Percentiles rank a stretch among this genome's conserved stretches.
These are phyloP conservation scores for Hirtodrosophila histrioides DNA, from an alignment of 2,888 invertebrate species.

Conservation along the genomic window DNA sequence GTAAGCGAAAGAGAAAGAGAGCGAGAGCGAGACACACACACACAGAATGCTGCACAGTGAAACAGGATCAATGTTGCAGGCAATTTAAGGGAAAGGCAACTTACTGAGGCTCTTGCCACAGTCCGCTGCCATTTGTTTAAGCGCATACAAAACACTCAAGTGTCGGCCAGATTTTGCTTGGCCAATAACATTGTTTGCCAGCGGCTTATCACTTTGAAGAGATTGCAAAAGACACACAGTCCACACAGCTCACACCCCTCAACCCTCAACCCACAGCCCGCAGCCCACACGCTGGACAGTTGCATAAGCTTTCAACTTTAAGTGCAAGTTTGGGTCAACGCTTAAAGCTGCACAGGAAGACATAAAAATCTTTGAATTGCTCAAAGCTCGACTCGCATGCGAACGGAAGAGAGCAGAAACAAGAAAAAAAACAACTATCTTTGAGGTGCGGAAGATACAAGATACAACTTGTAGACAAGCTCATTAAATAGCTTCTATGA, in stretches of 20 bases:
- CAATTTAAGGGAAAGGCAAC: conserved; percentile 27
- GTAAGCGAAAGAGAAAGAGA: too few species aligned
- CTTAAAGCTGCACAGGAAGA: conserved; percentile 43
- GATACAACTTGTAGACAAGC: too few species aligned
- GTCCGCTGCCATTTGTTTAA: conserved; percentile 11
- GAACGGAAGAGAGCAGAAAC: conserved; percentile 46
- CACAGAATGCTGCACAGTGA: conserved; percentile 26
- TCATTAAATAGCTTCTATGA: too few species aligned
- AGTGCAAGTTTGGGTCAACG: conserved; percentile 19
- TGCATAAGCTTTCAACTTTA: conserved; percentile 37
- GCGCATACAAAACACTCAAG: neutral
- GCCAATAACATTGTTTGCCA: conserved; percentile 28
- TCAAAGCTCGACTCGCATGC: conserved; percentile 34
- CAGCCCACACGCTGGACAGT: conserved; percentile 2
- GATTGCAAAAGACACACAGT: conserved; percentile 21
- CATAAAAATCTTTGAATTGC: conserved; percentile 46
- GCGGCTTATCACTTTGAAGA: conserved; percentile 28
- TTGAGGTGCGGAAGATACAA: too few species aligned
- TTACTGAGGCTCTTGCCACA: neutral
- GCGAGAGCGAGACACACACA: neutral
- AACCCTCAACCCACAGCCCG: conserved; percentile 3
- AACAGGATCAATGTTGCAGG: conserved; percentile 60
- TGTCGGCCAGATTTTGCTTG: conserved; percentile 15
- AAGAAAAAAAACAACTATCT: neutral
- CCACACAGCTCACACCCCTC: conserved; percentile 2